Conservation (phyloP, 2,113 vertebrate species). For the Semicossyphus pulcher region DNA sequence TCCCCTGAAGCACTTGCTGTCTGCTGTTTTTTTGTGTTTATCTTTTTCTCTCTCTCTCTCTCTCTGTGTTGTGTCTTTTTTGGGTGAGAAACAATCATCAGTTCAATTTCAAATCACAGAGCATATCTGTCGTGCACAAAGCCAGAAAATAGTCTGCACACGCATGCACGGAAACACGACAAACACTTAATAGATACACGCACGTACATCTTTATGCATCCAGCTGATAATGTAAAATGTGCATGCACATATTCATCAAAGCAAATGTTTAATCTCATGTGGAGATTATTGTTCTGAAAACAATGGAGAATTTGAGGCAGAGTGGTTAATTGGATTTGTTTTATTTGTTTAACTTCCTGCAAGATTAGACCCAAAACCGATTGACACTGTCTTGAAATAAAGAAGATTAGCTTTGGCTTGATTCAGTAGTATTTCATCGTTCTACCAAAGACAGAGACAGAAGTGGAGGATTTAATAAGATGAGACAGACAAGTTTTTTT, state of each 20-base stretch:
- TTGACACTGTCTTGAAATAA: background rate
- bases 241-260: background rate
- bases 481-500: too few relatives aligned
- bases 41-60: background rate
- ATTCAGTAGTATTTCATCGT: background rate
- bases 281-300: background rate
- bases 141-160: background rate
- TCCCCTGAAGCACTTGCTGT: constrained; percentile 23
- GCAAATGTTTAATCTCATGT: constrained; percentile 5
- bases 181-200: background rate
- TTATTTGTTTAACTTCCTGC: constrained; percentile 15
- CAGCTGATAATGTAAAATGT: constrained; percentile 1
- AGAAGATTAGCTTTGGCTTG: background rate
- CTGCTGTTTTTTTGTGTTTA: constrained; percentile 8
- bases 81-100: constrained; percentile 17
- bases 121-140: background rate
- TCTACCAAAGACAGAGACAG: background rate
- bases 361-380: constrained; percentile 9
- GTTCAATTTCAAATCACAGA: constrained; percentile 21
- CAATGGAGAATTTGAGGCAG: background rate
- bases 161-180: background rate
- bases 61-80: too few relatives aligned
- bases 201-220: background rate
- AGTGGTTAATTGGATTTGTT: constrained; percentile 26
- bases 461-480: background rate